Base-by-base conservation (phyloP, 2,113 vertebrate genomes). In the Notothenia coriiceps region DNA sequence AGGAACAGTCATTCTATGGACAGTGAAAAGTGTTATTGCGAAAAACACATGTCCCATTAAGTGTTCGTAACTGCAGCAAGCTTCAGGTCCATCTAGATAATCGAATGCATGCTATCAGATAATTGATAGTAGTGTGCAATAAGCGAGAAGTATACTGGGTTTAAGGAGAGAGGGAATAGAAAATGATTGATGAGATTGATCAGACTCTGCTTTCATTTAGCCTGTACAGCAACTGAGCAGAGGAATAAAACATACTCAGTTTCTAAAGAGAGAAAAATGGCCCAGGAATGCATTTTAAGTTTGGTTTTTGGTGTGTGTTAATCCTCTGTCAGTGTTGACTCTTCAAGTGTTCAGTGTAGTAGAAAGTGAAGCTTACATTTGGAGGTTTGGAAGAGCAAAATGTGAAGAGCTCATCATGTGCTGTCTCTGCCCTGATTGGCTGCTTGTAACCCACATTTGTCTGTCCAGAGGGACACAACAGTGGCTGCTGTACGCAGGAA, bases 391-490 rank as follows among this genome's bases (percentile, higher is more conserved):
- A 71, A 57, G 11, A 33, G 69, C 18, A 78, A 49, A 84, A 84
- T 70, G 68, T 44, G 56, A 82, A 84, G 76, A 71, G 77, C 54
- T 87, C 60, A 74, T 92, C 72, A 25, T 55, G 75, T 82, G 70
- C 49, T 55, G 64, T 60, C 54, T 67, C 57, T 70, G 77, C 12
- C 33, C 44, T 52, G 35, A 69, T 76, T 71, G 65, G 54, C 71
- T 84, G 79, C 91, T 86, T 75, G 85, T 71, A 83, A 85, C 46
- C 68, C 66, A 63, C 65, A 70, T 85, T 67, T 70, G 55, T 86
- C 55, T 59, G 62, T 74, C 35, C 43, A 20, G 68, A 87, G 76
- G 75, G 63, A 80, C 56, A 4, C 29, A 63, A 74, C 57, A 56
- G 70, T 25, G 11, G 52, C 15, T 15, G 20, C 55, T 4, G 4